Conservation (phyloP, 2,113 vertebrate genomes). For the Hippocampus barbouri region DNA sequence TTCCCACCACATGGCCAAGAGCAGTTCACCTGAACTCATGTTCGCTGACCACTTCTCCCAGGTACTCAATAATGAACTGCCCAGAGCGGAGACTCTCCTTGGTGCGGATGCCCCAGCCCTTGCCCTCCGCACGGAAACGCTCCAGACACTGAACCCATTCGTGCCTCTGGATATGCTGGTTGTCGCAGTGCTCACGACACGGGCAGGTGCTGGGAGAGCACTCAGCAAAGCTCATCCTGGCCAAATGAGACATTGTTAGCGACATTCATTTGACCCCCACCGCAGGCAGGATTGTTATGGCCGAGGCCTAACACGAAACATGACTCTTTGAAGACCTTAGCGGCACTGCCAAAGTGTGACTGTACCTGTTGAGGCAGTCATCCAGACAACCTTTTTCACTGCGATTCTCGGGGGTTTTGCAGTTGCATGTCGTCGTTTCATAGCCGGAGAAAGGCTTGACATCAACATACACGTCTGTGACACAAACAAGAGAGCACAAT, state of each 20-base stretch:
- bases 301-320: background rate
- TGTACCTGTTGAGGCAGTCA: slow-evolving; percentile 93
- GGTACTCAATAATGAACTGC: slow-evolving; percentile 98
- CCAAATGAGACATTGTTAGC: background rate
- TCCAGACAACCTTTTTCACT: slow-evolving; percentile 84
- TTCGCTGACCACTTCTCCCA: slow-evolving; percentile 97
- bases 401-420: slow-evolving; percentile 77
- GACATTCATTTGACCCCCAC: too few relatives aligned
- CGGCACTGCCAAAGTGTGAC: background rate
- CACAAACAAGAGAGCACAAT: slow-evolving; percentile 8
- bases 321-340: too few relatives aligned
- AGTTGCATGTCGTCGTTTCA: slow-evolving; percentile 94
- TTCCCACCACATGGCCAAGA: background rate
- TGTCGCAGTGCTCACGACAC: slow-evolving; percentile 86
- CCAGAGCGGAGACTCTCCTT: slow-evolving; percentile 88
- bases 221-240: slow-evolving; percentile 96
- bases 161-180: slow-evolving; percentile 94
- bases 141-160: slow-evolving; percentile 98
- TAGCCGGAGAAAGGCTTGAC: slow-evolving; percentile 97
- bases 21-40: slow-evolving; percentile 87
- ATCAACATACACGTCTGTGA: slow-evolving; percentile 90
- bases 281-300: too few relatives aligned
- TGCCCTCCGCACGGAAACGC: slow-evolving; percentile 92
- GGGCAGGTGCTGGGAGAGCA: slow-evolving; percentile 94
- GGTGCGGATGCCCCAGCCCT: slow-evolving; percentile 98